Percentiles rank a stretch among this genome's conserved stretches.
These are phyloP conservation scores for Hirundichthys speculiger DNA, from an alignment of 2,113 vertebrate species.

Conservation along the genomic window DNA sequence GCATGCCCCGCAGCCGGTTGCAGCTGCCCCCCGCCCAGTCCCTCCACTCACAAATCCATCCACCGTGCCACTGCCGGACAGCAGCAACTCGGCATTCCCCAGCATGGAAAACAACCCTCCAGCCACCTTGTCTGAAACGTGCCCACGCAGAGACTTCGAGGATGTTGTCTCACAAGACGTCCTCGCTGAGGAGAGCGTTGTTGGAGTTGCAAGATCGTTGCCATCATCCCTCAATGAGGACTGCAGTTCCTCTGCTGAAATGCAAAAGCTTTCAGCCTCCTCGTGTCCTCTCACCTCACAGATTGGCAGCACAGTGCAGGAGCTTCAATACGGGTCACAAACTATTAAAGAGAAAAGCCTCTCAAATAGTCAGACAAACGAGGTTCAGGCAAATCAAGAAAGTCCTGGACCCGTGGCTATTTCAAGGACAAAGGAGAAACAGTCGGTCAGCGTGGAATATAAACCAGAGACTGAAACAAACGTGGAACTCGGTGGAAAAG, in stretches of 20 bases:
- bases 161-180: conserved; percentile 45
- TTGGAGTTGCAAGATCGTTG: conserved; percentile 44
- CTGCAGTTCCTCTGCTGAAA: conserved; percentile 57
- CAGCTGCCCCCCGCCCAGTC: conserved; percentile 77
- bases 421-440: conserved; percentile 48
- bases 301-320: conserved; percentile 53
- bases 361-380: conserved; percentile 53
- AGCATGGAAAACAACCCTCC: conserved; percentile 55
- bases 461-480: conserved; percentile 66
- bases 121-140: conserved; percentile 37
- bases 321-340: conserved; percentile 70
- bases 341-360: conserved; percentile 62
- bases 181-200: conserved; percentile 29
- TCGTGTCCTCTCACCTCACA: conserved; percentile 51
- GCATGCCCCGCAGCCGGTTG: conserved; percentile 92
- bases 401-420: conserved; percentile 48
- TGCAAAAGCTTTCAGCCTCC: conserved; percentile 41
- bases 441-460: conserved; percentile 62
- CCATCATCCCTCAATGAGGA: conserved; percentile 59
- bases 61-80: conserved; percentile 66
- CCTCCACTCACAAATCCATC: conserved; percentile 61
- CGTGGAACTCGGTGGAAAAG: conserved; percentile 53
- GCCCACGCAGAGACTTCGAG: conserved; percentile 39
- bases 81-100: conserved; percentile 45
- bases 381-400: conserved; percentile 45